phyloP scores from a whole-genome alignment of 2,888 invertebrate genomes.

The Lochmaea crataegi region DNA sequence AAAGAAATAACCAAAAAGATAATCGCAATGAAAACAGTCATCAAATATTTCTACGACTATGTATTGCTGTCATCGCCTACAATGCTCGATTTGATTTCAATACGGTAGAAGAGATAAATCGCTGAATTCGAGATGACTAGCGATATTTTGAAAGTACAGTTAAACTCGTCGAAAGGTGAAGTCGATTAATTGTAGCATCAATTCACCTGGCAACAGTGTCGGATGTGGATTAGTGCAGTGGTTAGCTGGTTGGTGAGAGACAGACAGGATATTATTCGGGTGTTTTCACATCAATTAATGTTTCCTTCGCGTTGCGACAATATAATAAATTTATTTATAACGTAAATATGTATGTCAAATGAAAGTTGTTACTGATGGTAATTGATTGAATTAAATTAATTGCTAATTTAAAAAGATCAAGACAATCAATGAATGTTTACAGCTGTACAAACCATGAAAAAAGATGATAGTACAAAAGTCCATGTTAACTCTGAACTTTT shows the following conservation, averaged over 20 bases:
- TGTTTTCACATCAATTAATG: background rate
- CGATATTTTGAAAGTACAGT: slow-evolving; percentile 17
- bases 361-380: background rate
- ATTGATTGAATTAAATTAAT: background rate
- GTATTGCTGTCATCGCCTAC: background rate
- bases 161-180: slow-evolving; percentile 5
- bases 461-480: too few relatives aligned
- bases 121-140: slow-evolving; percentile 8
- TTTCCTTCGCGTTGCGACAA: background rate
- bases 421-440: too few relatives aligned
- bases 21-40: background rate
- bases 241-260: slow-evolving; percentile 3
- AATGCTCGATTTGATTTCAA: slow-evolving; percentile 11
- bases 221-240: slow-evolving; percentile 14
- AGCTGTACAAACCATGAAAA: too few relatives aligned
- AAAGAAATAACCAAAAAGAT: too few relatives aligned
- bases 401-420: too few relatives aligned
- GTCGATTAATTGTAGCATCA: slow-evolving; percentile 19
- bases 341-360: background rate
- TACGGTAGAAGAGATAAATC: slow-evolving; percentile 14
- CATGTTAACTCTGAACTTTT: too few relatives aligned
- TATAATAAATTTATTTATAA: background rate
- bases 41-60: background rate
- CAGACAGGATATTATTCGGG: slow-evolving; percentile 8
- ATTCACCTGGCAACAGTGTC: slow-evolving; percentile 12